Conservation (phyloP, 2,113 vertebrate genomes). For the Oplegnathus fasciatus region DNA sequence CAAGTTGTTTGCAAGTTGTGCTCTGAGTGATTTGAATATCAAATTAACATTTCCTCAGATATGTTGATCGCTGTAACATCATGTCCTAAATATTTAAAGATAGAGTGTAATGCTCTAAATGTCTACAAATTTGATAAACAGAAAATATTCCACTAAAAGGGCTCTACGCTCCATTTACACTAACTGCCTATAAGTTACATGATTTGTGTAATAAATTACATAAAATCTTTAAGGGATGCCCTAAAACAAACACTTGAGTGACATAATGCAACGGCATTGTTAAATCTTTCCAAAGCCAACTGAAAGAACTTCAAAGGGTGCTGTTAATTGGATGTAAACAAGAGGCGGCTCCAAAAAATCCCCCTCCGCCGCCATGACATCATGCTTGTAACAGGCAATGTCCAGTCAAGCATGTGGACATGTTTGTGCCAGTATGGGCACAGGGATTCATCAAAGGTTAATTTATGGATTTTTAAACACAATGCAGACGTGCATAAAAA, state of each 20-base stretch:
- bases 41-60: constrained; percentile 29
- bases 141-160: neutral
- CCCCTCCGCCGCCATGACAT: constrained; percentile 53
- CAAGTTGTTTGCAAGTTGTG: constrained; percentile 45
- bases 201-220: constrained; percentile 27
- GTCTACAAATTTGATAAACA: neutral
- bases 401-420: constrained; percentile 64
- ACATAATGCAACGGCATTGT: constrained; percentile 39
- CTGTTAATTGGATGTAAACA: constrained; percentile 68
- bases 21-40: constrained; percentile 34
- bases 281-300: constrained; percentile 40
- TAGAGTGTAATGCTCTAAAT: neutral
- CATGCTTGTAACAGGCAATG: constrained; percentile 42
- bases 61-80: constrained; percentile 25
- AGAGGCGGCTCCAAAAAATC: constrained; percentile 33
- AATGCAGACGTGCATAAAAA: constrained; percentile 71
- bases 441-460: constrained; percentile 60
- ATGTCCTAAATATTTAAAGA: constrained; percentile 17
- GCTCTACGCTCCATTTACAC: neutral
- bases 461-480: constrained; percentile 78
- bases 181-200: neutral
- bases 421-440: constrained; percentile 42
- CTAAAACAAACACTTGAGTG: constrained; percentile 27
- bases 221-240: constrained; percentile 17
- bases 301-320: constrained; percentile 49